Evolutionary conservation across 2,888 invertebrate genomes (phyloP).

Genomic region (Malacosoma neustria): DNA sequence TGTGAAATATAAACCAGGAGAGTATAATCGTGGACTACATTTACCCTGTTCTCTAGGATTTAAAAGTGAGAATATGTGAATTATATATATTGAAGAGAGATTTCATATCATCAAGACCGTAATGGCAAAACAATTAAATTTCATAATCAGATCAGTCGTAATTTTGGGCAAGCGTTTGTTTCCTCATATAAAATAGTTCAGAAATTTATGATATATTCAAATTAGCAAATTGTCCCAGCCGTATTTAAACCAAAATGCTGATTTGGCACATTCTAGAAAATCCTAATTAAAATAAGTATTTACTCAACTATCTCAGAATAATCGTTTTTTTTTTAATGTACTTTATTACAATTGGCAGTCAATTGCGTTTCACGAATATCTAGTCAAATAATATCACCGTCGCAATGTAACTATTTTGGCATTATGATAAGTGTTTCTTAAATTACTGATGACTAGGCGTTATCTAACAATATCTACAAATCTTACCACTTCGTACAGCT

Average conservation of each 20-base stretch:
- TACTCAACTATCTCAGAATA: conserved; percentile 67
- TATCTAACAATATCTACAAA: conserved; percentile 60
- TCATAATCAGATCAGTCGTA: conserved; percentile 50
- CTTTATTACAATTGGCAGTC: conserved; percentile 72
- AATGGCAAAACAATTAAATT: conserved; percentile 32
- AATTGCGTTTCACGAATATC: conserved; percentile 59
- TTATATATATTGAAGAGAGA: conserved; percentile 37
- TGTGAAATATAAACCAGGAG: conserved; percentile 60
- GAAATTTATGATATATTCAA: conserved; percentile 16
- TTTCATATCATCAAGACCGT: conserved; percentile 18
- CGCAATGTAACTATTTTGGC: conserved; percentile 52
- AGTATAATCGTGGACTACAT: conserved; percentile 62
- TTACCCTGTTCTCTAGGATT: conserved; percentile 74
- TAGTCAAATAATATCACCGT: conserved; percentile 64
- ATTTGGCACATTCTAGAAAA: conserved; percentile 64
- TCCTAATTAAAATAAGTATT: conserved; percentile 55
- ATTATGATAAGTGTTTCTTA: conserved; percentile 47
- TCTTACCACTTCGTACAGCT: conserved; percentile 45
- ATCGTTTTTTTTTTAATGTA: conserved; percentile 57
- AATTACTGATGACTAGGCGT: conserved; percentile 37
- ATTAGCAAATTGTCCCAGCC: conserved; percentile 11
- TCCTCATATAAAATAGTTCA: conserved; percentile 37
- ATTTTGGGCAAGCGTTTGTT: conserved; percentile 57
- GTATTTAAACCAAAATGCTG: conserved; percentile 7
- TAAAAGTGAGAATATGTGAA: conserved; percentile 57